Base-by-base conservation (phyloP, 2,113 vertebrate genomes). In the Alexandromys fortis region DNA sequence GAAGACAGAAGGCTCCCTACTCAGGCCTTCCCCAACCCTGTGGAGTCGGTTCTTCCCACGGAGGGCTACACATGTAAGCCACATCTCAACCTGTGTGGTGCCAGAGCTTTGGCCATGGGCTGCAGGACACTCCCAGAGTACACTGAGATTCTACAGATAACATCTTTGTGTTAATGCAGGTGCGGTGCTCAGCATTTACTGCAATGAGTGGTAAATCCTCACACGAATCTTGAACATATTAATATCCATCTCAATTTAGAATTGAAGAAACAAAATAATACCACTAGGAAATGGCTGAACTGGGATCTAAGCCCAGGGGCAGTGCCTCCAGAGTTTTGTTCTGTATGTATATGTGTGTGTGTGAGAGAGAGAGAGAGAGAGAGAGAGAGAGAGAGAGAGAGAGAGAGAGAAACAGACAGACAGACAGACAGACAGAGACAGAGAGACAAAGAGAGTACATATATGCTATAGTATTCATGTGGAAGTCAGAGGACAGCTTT, bases 201-300 rank as follows among this genome's bases (percentile, higher is more conserved):
- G 81, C 19, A 49, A 30, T 72, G n/a, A 79, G 35, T n/a, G 79
- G 55, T 65, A 86, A 86, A 35, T 68, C 49, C 47, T 97, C 82
- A 72, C 12, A 85, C 8, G 28, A 73, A 63, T 17, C 68, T 86
- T 93, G 26, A 70, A 78, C 38, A 11, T 42, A 94, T 93, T 91
- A 92, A 21, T 68, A 76, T 72, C 89, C 58, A 21, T 79, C 35
- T 65, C 35, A 30, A 33, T 92, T 88, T 94, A 79, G 22, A 94
- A 33, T 70, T 94, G 35, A 90, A n/a, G 52, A 95, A 92, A 92
- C 8, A 61, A 33, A 88, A 72, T 10, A 28, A 81, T 35, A 94
- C 1, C 92, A 63, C 38, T 85, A 92, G 17, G 91, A 95, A 88
- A 76, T 45, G 17, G 49, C 93, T 26, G 63, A 77, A 3, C 72